Evolutionary conservation across 2,113 vertebrate genomes (phyloP).

Genomic region (Caranx ignobilis): DNA sequence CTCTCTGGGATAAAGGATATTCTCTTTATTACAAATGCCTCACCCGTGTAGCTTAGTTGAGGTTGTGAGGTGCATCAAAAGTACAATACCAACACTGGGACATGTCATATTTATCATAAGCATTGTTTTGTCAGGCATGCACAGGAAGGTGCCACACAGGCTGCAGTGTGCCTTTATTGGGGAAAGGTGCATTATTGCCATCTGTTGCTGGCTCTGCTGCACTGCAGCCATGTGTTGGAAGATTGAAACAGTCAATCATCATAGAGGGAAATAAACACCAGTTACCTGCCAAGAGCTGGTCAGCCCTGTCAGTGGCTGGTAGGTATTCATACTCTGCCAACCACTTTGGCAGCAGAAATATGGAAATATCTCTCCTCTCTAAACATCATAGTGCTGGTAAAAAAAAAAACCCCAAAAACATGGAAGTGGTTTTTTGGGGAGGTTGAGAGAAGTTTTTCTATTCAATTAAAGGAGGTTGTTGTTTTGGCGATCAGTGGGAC

Average conservation of each 20-base stretch:
- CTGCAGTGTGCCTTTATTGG: conserved; percentile 19
- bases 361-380: conserved; percentile 34
- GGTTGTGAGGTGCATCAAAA: conserved; percentile 1
- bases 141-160: conserved; percentile 34
- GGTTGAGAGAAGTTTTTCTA: neutral
- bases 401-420: no score
- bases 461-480: conserved; percentile 25
- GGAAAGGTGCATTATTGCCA: conserved; percentile 70
- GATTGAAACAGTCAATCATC: conserved; percentile 55
- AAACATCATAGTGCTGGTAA: conserved; percentile 6
- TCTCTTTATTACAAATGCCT: neutral
- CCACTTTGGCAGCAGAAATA: conserved; percentile 38
- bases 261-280: conserved; percentile 49
- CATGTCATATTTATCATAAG: conserved; percentile 42
- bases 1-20: conserved; percentile 6
- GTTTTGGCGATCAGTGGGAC: conserved; percentile 35
- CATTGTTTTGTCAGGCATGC: conserved; percentile 56
- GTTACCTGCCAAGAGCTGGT: conserved; percentile 60
- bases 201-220: conserved; percentile 67
- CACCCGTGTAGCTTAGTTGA: neutral
- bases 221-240: conserved; percentile 61
- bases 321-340: conserved; percentile 58
- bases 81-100: neutral
- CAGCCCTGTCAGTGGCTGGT: conserved; percentile 50
- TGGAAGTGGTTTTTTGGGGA: no score